A percentile compares a stretch with the other conserved stretches of the same genome.
These are phyloP conservation scores for Thalassarche chlororhynchos DNA, from an alignment of 2,113 vertebrate genomes.

Conservation along the genomic window DNA sequence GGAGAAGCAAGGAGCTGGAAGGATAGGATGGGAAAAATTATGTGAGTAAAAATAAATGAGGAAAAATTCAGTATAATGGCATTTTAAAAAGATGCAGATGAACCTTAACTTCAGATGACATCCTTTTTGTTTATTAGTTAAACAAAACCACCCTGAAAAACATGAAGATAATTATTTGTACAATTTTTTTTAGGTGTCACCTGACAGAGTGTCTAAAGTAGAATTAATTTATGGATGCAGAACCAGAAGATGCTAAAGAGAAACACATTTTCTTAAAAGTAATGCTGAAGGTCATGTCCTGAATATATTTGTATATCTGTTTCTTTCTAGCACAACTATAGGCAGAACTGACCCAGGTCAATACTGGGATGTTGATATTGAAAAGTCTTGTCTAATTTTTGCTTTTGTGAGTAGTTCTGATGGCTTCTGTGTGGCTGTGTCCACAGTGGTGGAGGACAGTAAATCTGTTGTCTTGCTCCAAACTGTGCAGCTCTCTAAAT, in stretches of 20 bases:
- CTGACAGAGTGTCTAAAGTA: neutral
- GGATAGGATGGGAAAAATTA: conserved; percentile 11
- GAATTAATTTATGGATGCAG: neutral
- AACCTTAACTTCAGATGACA: neutral
- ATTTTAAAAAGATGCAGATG: conserved; percentile 49
- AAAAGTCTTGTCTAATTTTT: neutral
- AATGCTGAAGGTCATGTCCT: neutral
- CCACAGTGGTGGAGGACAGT: neutral
- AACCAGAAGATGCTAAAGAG: neutral
- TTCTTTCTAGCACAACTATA: neutral
- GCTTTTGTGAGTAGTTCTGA: neutral
- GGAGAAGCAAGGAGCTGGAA: neutral
- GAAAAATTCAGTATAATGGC: neutral
- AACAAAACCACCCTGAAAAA: neutral
- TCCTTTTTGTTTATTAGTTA: neutral
- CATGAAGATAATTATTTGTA: neutral
- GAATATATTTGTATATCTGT: neutral
- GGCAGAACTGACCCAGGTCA: neutral
- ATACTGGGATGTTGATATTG: neutral
- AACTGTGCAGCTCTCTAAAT: neutral
- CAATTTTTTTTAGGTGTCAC: neutral
- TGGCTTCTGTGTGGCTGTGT: neutral
- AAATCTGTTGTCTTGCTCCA: neutral
- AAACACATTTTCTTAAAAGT: neutral
- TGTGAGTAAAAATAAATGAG: conserved; percentile 6